These are phyloP conservation scores for Eonycteris spelaea DNA, from an alignment of 2,113 vertebrate species.

Conservation along the genomic window DNA sequence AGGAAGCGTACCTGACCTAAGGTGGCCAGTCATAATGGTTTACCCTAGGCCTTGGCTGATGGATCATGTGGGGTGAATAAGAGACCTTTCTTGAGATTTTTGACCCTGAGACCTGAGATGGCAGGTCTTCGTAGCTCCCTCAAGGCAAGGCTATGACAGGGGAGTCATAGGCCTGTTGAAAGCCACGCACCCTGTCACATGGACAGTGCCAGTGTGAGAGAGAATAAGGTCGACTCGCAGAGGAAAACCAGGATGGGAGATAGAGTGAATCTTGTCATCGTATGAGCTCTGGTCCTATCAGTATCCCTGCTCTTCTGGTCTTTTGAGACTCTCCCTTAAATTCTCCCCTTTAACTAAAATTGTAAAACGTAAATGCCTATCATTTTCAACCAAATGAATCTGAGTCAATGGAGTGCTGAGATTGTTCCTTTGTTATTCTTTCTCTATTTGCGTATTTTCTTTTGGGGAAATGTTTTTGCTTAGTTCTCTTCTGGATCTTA, in stretches of 20 bases:
- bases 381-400: background rate
- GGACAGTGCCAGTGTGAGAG: background rate
- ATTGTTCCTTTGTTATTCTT: constrained; percentile 17
- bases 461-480: background rate
- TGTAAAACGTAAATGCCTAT: background rate
- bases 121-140: background rate
- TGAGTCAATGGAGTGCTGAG: background rate
- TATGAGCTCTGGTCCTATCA: background rate
- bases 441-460: constrained; percentile 6
- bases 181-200: background rate
- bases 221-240: background rate
- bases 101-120: background rate
- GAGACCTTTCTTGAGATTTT: background rate
- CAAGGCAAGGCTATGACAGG: background rate
- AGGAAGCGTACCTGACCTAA: background rate
- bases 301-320: background rate
- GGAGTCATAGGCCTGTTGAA: background rate
- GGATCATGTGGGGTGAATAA: background rate
- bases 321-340: background rate
- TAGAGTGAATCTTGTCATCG: background rate
- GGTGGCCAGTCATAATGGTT: background rate
- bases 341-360: background rate
- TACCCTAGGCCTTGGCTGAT: background rate
- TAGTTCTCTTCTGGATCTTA: background rate
- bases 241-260: background rate